phyloP scores from a whole-genome alignment of 2,113 vertebrate species.

The Meles meles region DNA sequence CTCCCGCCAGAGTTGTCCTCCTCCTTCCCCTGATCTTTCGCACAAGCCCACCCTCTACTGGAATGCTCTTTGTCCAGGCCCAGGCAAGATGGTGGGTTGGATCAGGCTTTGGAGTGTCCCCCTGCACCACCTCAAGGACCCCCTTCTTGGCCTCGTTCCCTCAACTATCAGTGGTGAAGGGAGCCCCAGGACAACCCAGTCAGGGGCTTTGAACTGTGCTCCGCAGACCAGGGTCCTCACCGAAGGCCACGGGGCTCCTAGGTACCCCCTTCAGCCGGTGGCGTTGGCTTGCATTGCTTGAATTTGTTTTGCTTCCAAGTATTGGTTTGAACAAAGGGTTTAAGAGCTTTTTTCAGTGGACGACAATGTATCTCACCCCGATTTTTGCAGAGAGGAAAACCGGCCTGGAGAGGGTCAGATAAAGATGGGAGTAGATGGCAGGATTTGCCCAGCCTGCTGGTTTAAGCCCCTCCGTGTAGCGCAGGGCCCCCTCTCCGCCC shows the following conservation, averaged over 20 bases:
- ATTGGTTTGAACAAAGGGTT: not conserved
- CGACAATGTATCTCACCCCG: too few relatives aligned
- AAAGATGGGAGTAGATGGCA: not conserved
- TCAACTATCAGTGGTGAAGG: not conserved
- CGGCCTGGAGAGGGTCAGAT: not conserved
- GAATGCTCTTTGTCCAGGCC: not conserved
- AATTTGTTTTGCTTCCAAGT: not conserved
- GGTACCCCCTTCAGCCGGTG: accelerated
- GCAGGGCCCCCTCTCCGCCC: not conserved
- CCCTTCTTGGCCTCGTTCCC: not conserved
- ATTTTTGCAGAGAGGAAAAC: not conserved
- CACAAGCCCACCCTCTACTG: too few relatives aligned
- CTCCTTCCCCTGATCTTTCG: not conserved
- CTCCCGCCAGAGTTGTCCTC: not conserved
- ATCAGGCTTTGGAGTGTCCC: accelerated
- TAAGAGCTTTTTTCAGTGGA: not conserved
- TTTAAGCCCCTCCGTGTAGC: not conserved
- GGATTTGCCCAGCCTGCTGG: too few relatives aligned
- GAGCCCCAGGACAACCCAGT: not conserved
- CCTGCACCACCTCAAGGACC: not conserved
- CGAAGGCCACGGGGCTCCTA: not conserved
- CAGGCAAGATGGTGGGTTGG: not conserved
- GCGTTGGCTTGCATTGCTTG: not conserved
- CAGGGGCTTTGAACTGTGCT: not conserved
- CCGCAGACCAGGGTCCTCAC: accelerated